phyloP scores from a whole-genome alignment of 2,113 vertebrate species.

The Clarias gariepinus region DNA sequence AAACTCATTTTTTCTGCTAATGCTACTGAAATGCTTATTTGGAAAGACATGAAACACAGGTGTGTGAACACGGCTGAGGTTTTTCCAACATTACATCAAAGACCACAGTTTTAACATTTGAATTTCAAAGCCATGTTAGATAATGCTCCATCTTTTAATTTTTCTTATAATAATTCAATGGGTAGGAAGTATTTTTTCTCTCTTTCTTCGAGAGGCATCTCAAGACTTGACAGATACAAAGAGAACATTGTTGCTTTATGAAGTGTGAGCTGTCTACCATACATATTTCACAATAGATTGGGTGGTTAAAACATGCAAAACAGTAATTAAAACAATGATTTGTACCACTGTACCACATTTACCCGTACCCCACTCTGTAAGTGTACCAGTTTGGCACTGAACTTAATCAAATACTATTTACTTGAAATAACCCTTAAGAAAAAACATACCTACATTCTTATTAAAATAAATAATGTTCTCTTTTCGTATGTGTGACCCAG shows the following conservation, averaged over 20 bases:
- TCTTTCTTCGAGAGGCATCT: slow-evolving; percentile 10
- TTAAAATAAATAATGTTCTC: slow-evolving; percentile 24
- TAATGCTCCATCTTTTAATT: slow-evolving; percentile 56
- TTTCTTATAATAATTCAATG: slow-evolving; percentile 56
- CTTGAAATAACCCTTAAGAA: slow-evolving; percentile 1
- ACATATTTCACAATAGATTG: slow-evolving; percentile 47
- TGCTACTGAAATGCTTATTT: slow-evolving; percentile 60
- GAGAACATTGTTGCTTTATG: slow-evolving; percentile 31
- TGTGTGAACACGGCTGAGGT: slow-evolving; percentile 59
- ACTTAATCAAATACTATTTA: slow-evolving; percentile 29
- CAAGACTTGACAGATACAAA: slow-evolving; percentile 46
- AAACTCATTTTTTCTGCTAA: slow-evolving; percentile 42
- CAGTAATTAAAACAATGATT: slow-evolving; percentile 75
- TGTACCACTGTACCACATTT: slow-evolving; percentile 69
- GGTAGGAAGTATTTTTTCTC: slow-evolving; percentile 44
- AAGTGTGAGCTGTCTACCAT: slow-evolving; percentile 37
- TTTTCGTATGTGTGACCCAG: slow-evolving; percentile 48
- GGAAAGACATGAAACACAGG: slow-evolving; percentile 68
- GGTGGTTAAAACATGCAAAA: slow-evolving; percentile 67
- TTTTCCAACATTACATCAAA: slow-evolving; percentile 64
- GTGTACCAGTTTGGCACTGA: slow-evolving; percentile 25
- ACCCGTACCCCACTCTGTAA: slow-evolving; percentile 57
- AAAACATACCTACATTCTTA: slow-evolving; percentile 18
- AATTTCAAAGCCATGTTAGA: slow-evolving; percentile 66
- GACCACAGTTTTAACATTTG: slow-evolving; percentile 58